Evolutionary conservation across 2,888 invertebrate genomes (phyloP), one percentile per base, ranked within the genome.

Genomic region (Galeopsomyia nigrocyanea): DNA sequence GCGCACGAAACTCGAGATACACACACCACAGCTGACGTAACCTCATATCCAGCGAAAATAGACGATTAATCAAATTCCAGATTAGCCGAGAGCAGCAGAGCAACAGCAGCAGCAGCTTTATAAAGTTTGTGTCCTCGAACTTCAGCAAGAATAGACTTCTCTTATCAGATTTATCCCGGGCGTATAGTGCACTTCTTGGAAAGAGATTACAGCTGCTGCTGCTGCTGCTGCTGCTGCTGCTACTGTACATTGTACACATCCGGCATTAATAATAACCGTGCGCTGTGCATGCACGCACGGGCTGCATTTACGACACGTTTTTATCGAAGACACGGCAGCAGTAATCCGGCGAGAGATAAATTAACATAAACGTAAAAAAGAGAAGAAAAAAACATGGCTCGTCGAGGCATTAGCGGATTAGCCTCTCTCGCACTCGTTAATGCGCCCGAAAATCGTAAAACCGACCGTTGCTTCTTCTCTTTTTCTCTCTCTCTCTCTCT

Each of bases 161-260:
- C 49, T 68, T 68, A 73, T 73, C 73, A 65, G 68, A 73, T 73
- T 68, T 65, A 73, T 73, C 73, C 60, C 63, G 51, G 26, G 51
- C 47, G 14, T 16, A 49, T 31, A n/a, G 46, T 47, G 57, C 46
- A 62, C 26, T 67, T 71, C 62, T 71, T 47, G 31, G 67, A 67
- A 71, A 67, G 13, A 66, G 56, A 66, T 66, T 68, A 66, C 31
- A 14, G 10, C 14, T 13, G 17, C n/a, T n/a, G n/a, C n/a, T n/a
- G n/a, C n/a, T 16, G 39, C 31, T 31, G 31, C 31, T 31, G 7
- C 31, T 31, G 31, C 31, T 31, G 17, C 49, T 47, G 49, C 47
- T 6, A 16, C 13, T 5, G 47, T 6, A 49, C 21, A 21, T 56
- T 49, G 26, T 26, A 19, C 60, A 50, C n/a, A 62, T 57, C 53